phyloP scores from a whole-genome alignment of 1,140 invertebrate genomes.

The Sycophila sp. region DNA sequence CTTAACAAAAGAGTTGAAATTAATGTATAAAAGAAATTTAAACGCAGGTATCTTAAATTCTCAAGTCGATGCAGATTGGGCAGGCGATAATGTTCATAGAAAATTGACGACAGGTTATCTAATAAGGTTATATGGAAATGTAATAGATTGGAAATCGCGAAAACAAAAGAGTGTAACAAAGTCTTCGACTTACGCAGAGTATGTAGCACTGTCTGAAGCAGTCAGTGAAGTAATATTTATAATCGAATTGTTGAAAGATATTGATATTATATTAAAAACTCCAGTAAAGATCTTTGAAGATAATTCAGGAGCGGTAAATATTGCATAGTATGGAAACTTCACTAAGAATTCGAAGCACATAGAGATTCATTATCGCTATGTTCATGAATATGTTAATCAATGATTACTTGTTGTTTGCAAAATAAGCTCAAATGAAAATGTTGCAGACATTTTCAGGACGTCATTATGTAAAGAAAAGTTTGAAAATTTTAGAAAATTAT shows the following conservation, averaged over 20 bases:
- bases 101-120: conserved; percentile 51
- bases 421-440: conserved; percentile 14
- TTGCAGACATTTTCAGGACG: conserved; percentile 24
- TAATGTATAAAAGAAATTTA: too few relatives aligned
- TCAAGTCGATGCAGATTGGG: conserved; percentile 51
- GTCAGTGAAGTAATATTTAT: conserved; percentile 33
- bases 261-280: conserved; percentile 22
- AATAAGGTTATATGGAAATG: conserved; percentile 41
- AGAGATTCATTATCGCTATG: background rate
- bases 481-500: conserved; percentile 17
- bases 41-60: conserved; percentile 34
- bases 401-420: conserved; percentile 2
- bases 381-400: background rate
- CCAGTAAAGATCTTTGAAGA: conserved; percentile 30
- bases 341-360: background rate
- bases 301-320: too few relatives aligned
- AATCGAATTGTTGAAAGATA: conserved; percentile 27
- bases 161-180: conserved; percentile 38
- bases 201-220: too few relatives aligned
- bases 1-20: conserved; percentile 34
- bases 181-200: conserved; percentile 35
- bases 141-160: too few relatives aligned
- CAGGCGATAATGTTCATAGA: too few relatives aligned
- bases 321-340: background rate
- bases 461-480: conserved; percentile 9